A percentile compares a stretch with the other conserved stretches of the same genome.
Conservation (phyloP, 2,797 vertebrate genomes). For the Falco naumanni region DNA sequence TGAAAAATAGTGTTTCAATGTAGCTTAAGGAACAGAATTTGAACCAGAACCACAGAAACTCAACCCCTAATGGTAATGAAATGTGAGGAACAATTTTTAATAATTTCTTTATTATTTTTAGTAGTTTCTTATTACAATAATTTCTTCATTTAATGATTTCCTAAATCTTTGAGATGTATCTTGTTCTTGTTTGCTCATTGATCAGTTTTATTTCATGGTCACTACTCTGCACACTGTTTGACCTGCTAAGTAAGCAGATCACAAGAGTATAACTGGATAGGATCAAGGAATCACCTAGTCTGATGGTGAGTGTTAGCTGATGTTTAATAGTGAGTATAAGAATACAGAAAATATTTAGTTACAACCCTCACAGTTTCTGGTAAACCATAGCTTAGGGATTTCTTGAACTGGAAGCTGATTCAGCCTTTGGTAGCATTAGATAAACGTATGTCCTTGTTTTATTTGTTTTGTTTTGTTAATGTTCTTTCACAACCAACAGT, state of each 20-base stretch:
- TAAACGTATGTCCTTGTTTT: background rate
- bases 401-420: background rate
- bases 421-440: background rate
- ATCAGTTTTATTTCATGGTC: background rate
- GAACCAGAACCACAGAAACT: background rate
- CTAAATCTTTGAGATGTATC: background rate
- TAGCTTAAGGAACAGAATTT: background rate
- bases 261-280: background rate
- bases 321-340: background rate
- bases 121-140: background rate
- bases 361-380: background rate
- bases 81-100: accelerated
- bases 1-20: background rate
- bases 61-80: background rate
- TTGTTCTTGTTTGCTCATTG: background rate
- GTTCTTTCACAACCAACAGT: background rate
- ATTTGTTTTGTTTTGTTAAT: background rate
- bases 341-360: background rate
- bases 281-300: background rate
- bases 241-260: background rate
- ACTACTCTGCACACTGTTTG: background rate
- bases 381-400: background rate
- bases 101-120: background rate
- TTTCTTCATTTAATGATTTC: background rate
- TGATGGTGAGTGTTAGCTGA: background rate